Percentiles rank a stretch among this genome's conserved stretches.
These are phyloP conservation scores for Crocuta crocuta DNA, from an alignment of 2,113 vertebrate genomes.

Conservation along the genomic window DNA sequence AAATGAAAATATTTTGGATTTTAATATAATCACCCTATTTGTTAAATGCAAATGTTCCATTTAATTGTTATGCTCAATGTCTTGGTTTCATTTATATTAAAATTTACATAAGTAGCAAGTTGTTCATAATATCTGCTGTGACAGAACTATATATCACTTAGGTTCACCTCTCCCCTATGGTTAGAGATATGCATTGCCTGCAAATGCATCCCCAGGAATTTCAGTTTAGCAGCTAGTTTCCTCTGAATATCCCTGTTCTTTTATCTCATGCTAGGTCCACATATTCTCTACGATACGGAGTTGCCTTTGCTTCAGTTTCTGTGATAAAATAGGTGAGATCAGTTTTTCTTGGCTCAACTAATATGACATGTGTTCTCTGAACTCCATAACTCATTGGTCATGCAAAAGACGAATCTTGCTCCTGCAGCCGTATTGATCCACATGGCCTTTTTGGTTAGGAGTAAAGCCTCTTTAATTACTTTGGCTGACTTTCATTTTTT, in stretches of 20 bases:
- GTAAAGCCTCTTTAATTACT: constrained; percentile 85
- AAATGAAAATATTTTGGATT: background rate
- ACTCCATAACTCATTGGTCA: constrained; percentile 64
- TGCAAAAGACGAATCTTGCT: constrained; percentile 68
- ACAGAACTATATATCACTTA: background rate
- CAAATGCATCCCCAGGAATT: background rate
- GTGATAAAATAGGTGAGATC: constrained; percentile 42
- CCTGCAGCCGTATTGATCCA: constrained; percentile 76
- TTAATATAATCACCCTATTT: background rate
- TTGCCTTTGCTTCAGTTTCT: constrained; percentile 51
- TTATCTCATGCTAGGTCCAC: background rate
- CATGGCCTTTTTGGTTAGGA: constrained; percentile 69
- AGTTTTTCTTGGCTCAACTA: constrained; percentile 61
- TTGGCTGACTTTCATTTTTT: constrained; percentile 78
- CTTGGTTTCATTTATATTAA: constrained; percentile 25
- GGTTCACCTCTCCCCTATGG: background rate
- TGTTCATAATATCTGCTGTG: background rate
- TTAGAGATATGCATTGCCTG: background rate
- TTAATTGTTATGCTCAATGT: background rate
- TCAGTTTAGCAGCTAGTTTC: background rate
- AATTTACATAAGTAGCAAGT: background rate
- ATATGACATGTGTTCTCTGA: constrained; percentile 61
- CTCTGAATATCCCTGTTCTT: background rate
- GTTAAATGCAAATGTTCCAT: background rate
- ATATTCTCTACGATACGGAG: background rate